Conservation (phyloP, 2,888 invertebrate species). For the Eubasilissa splendida region DNA sequence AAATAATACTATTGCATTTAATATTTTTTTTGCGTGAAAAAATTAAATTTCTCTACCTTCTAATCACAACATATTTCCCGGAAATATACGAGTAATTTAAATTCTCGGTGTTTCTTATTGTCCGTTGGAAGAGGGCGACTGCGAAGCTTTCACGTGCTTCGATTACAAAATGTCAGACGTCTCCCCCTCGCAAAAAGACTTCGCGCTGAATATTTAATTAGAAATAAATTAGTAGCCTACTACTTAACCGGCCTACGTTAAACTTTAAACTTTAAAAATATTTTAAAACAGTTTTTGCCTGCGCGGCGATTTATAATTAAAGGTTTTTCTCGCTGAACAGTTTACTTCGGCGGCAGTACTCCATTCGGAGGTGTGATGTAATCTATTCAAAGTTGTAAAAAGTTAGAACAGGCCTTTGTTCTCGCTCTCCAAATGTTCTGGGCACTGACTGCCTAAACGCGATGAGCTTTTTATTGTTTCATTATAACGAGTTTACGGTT, state of each 20-base stretch:
- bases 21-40: too few species aligned
- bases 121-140: conserved; percentile 32
- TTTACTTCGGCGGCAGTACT: conserved; percentile 33
- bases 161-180: conserved; percentile 46
- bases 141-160: conserved; percentile 46
- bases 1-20: too few species aligned
- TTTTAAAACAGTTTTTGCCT: conserved; percentile 1
- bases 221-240: conserved; percentile 46
- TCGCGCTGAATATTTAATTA: conserved; percentile 50
- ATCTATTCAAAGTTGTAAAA: conserved; percentile 37
- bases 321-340: conserved; percentile 27
- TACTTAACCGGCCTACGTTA: conserved; percentile 29
- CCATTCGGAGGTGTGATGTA: conserved; percentile 42
- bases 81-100: conserved; percentile 45
- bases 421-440: conserved; percentile 10
- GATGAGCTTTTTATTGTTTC: conserved; percentile 18
- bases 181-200: conserved; percentile 26
- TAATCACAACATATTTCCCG: conserved; percentile 14
- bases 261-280: conserved; percentile 28
- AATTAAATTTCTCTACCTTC: too few species aligned
- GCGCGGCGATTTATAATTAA: conserved; percentile 44
- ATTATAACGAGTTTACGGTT: conserved; percentile 24
- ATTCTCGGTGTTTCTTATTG: conserved; percentile 40
- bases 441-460: conserved; percentile 3
- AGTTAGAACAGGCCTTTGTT: conserved; percentile 18